Evolutionary conservation across 2,113 vertebrate species (phyloP).

Genomic region (Chaetodon auriga): DNA sequence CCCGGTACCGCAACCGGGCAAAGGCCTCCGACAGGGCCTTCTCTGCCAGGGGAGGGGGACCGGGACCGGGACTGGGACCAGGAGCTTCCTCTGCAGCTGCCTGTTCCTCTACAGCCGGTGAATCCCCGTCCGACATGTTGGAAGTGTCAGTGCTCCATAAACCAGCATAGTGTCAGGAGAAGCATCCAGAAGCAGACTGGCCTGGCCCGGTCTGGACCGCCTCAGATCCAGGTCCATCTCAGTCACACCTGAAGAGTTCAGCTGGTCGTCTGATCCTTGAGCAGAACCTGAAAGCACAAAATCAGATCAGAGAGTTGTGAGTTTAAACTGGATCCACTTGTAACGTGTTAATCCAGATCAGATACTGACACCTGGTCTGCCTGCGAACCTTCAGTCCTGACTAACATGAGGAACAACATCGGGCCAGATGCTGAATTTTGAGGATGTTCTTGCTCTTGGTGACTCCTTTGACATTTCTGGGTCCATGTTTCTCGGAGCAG

Average conservation of each 20-base stretch:
- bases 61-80: not conserved
- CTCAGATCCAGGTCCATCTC: constrained; percentile 10
- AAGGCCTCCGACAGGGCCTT: constrained; percentile 90
- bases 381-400: too few species aligned
- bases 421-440: too few species aligned
- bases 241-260: constrained; percentile 12
- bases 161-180: not conserved
- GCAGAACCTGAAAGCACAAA: not conserved
- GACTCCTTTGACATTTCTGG: too few species aligned
- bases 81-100: not conserved
- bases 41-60: constrained; percentile 85
- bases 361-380: too few species aligned
- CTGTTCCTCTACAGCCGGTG: constrained; percentile 5
- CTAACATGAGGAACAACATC: too few species aligned
- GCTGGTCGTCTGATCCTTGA: not conserved
- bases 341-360: not conserved
- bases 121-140: constrained; percentile 42
- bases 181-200: too few species aligned
- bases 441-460: too few species aligned
- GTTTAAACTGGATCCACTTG: not conserved
- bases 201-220: not conserved
- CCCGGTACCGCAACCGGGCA: constrained; percentile 87
- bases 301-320: not conserved
- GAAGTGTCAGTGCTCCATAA: not conserved
- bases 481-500: too few species aligned